Conservation (phyloP, 2,888 invertebrate species). For the Lymantria monacha region DNA sequence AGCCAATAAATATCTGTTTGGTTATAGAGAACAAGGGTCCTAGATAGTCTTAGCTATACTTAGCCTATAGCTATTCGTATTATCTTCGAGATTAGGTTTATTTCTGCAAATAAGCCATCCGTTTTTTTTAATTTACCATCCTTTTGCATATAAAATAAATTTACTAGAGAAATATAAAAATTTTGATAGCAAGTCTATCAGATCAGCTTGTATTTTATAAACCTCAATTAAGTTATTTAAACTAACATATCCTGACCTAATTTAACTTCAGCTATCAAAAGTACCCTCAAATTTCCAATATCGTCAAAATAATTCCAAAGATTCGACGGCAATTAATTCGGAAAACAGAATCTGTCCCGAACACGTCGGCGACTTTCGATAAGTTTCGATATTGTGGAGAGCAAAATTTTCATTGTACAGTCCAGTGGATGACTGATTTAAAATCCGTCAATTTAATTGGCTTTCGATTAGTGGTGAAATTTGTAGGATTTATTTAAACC, state of each 20-base stretch:
- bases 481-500: conserved; percentile 20
- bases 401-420: conserved; percentile 31
- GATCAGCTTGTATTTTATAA: too few species aligned
- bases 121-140: too few species aligned
- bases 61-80: too few species aligned
- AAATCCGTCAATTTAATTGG: conserved; percentile 42
- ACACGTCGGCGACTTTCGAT: conserved; percentile 30
- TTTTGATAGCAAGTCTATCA: too few species aligned
- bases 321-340: conserved; percentile 28
- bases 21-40: too few species aligned
- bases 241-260: background rate
- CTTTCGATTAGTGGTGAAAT: conserved; percentile 24
- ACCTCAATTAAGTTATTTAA: background rate
- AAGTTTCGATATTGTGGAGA: conserved; percentile 13
- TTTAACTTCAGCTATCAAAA: background rate
- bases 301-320: conserved; percentile 20
- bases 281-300: conserved; percentile 18
- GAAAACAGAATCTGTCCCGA: conserved; percentile 24
- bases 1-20: too few species aligned
- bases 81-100: too few species aligned
- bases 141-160: too few species aligned
- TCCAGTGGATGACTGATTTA: conserved; percentile 34
- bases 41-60: too few species aligned
- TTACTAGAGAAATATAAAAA: too few species aligned
- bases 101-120: too few species aligned